Evolutionary conservation across 2,113 vertebrate genomes (phyloP).

Genomic region (Nymphicus hollandicus): DNA sequence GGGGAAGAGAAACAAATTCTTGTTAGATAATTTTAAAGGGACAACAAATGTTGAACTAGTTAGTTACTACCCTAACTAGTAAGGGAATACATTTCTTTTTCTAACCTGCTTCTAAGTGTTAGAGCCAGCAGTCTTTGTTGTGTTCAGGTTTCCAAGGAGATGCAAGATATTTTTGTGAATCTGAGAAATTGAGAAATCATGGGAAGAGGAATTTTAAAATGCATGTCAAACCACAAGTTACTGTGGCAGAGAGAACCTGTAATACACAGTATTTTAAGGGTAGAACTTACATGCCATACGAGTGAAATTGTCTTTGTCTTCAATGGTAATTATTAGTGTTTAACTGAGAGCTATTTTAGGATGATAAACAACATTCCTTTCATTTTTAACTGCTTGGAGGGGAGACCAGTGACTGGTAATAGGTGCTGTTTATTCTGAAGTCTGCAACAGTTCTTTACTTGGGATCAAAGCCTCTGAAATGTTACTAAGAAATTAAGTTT

Average conservation of each 20-base stretch:
- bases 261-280: neutral
- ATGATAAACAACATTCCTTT: slow-evolving; percentile 50
- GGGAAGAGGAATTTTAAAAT: slow-evolving; percentile 10
- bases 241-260: neutral
- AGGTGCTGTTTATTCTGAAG: neutral
- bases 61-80: neutral
- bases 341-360: slow-evolving; percentile 24
- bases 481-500: neutral
- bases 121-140: neutral
- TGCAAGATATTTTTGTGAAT: slow-evolving; percentile 25
- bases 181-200: slow-evolving; percentile 33
- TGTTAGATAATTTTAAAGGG: neutral
- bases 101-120: neutral
- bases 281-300: neutral
- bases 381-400: slow-evolving; percentile 7
- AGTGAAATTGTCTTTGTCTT: neutral
- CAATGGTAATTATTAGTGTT: neutral
- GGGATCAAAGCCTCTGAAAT: neutral
- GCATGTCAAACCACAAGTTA: neutral
- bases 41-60: neutral
- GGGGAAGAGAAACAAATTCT: neutral
- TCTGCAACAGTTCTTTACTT: neutral
- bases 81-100: slow-evolving; percentile 1
- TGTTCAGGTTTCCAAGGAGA: slow-evolving; percentile 59
- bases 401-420: neutral